These are phyloP conservation scores for Riparia riparia DNA, from an alignment of 2,113 vertebrate genomes.

Conservation along the genomic window DNA sequence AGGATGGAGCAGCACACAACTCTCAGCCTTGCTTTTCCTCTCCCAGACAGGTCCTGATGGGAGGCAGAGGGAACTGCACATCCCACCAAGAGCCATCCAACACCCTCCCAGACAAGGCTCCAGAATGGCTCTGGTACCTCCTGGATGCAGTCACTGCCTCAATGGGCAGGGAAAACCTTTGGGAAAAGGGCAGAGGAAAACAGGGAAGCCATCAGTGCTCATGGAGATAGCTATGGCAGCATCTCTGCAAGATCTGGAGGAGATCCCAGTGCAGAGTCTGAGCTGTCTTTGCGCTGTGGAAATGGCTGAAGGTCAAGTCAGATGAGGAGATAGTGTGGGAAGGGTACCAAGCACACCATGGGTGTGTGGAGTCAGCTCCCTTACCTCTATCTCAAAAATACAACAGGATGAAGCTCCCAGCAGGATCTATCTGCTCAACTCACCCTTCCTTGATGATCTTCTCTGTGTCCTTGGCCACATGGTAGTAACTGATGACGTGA, in stretches of 20 bases:
- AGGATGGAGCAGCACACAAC: not conserved
- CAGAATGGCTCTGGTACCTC: not conserved
- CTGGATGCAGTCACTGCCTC: not conserved
- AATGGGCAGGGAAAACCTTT: not conserved
- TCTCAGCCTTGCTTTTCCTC: not conserved
- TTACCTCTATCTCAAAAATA: not conserved
- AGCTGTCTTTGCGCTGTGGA: not conserved
- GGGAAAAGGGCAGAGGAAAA: not conserved
- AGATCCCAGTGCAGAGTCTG: not conserved
- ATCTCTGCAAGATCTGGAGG: not conserved
- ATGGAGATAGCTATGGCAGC: not conserved
- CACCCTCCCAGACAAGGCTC: not conserved
- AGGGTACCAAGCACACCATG: not conserved
- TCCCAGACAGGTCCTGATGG: not conserved
- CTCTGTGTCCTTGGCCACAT: conserved; percentile 96
- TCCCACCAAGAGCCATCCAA: not conserved
- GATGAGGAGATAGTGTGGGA: not conserved
- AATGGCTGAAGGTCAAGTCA: not conserved
- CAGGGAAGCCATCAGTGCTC: not conserved
- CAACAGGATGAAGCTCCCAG: not conserved
- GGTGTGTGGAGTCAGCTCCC: not conserved
- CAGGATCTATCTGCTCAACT: conserved; percentile 29
- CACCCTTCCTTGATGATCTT: conserved; percentile 94
- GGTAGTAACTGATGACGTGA: conserved; percentile 97
- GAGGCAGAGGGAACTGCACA: not conserved